phyloP scores from a whole-genome alignment of 2,797 vertebrate species.

The Oreortyx pictus region DNA sequence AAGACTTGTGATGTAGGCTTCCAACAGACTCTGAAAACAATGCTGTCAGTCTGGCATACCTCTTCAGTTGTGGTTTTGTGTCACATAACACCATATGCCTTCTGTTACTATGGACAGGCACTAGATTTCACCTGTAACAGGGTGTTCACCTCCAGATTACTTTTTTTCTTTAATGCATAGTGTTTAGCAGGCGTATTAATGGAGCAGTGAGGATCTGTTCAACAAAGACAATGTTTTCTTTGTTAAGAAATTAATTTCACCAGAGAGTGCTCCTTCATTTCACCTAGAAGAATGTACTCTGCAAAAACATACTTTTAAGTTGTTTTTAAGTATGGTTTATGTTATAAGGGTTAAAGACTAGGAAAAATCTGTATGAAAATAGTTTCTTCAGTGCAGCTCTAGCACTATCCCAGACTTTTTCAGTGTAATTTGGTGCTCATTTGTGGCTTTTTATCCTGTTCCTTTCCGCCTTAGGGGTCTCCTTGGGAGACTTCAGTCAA shows the following conservation, averaged over 20 bases:
- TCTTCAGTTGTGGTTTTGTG: not conserved
- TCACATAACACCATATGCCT: not conserved
- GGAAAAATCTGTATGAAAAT: not conserved
- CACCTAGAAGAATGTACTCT: not conserved
- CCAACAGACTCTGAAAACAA: not conserved
- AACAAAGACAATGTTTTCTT: not conserved
- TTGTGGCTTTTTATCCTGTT: not conserved
- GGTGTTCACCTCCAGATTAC: not conserved
- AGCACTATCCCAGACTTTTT: not conserved
- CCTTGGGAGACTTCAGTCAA: not conserved
- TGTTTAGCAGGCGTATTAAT: not conserved
- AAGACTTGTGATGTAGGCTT: not conserved
- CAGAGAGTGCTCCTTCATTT: not conserved
- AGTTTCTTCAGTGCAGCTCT: not conserved
- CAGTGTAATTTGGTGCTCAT: not conserved
- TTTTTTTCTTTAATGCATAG: not conserved
- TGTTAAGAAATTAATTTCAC: not conserved
- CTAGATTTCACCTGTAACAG: not conserved
- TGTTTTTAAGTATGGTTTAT: not conserved
- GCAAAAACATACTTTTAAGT: not conserved
- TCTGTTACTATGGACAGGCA: not conserved
- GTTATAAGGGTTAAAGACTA: not conserved
- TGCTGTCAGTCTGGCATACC: not conserved
- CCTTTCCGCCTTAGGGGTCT: not conserved
- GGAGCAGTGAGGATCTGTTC: not conserved